These are phyloP conservation scores for Bujurquina vittata DNA, from an alignment of 2,113 vertebrate genomes.

Conservation along the genomic window DNA sequence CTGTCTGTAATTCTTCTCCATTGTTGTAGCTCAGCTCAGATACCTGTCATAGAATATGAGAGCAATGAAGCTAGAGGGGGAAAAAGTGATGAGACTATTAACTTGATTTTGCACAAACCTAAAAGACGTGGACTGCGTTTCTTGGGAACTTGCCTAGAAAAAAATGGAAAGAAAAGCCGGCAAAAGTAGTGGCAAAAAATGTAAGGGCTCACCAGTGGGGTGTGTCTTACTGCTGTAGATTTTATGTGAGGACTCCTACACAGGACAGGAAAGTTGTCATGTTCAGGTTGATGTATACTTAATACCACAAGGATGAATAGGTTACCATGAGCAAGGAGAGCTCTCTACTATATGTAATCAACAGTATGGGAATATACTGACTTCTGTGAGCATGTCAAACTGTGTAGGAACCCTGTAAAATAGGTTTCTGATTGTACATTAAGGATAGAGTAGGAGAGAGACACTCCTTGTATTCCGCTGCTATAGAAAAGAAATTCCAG, in stretches of 20 bases:
- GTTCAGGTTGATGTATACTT: neutral
- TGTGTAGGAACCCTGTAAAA: constrained; percentile 48
- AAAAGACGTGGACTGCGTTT: constrained; percentile 61
- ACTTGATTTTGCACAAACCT: constrained; percentile 81
- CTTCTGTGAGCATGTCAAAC: neutral
- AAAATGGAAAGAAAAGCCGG: constrained; percentile 31
- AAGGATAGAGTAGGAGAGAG: constrained; percentile 72
- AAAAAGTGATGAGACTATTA: constrained; percentile 62
- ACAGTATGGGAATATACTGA: neutral
- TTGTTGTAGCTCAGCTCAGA: constrained; percentile 60
- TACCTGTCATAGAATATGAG: constrained; percentile 68
- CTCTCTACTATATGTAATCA: constrained; percentile 10
- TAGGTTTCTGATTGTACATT: constrained; percentile 87
- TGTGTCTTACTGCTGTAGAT: constrained; percentile 74
- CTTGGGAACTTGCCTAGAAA: constrained; percentile 35
- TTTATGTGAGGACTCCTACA: constrained; percentile 62
- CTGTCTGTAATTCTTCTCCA: constrained; percentile 24
- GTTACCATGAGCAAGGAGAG: neutral
- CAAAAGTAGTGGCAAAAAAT: constrained; percentile 68
- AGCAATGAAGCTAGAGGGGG: constrained; percentile 60
- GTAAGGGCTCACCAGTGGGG: constrained; percentile 81
- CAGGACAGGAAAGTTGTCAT: neutral
- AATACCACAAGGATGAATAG: neutral
- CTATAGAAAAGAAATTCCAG: constrained; percentile 90
- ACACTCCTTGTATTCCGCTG: constrained; percentile 90